These are phyloP conservation scores for Bicyclus anynana DNA, from an alignment of 1,140 invertebrate species.

Conservation along the genomic window DNA sequence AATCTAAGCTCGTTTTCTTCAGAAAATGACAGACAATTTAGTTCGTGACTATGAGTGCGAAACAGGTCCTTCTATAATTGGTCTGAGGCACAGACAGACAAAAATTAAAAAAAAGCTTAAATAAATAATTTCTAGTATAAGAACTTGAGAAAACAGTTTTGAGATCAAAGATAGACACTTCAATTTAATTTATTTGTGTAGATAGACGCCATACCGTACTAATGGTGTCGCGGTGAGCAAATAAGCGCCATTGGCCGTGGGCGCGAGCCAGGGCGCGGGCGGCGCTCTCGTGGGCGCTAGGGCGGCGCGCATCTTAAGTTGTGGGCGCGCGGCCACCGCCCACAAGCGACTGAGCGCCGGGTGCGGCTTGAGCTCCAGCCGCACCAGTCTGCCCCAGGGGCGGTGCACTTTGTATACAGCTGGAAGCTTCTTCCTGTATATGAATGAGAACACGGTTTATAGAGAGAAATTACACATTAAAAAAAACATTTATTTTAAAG, in stretches of 20 bases:
- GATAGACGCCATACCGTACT: constrained; percentile 63
- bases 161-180: too few species aligned
- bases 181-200: not conserved
- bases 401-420: constrained; percentile 91
- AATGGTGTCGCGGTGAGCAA: constrained; percentile 84
- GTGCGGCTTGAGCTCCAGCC: constrained; percentile 92
- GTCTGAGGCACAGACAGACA: too few species aligned
- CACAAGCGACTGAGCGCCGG: constrained; percentile 84
- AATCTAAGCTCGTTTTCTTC: too few species aligned
- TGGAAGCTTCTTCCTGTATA: constrained; percentile 75
- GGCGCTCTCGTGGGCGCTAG: constrained; percentile 83
- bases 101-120: too few species aligned
- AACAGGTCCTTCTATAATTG: too few species aligned
- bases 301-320: constrained; percentile 83
- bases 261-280: constrained; percentile 88
- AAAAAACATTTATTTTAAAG: too few species aligned
- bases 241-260: constrained; percentile 82
- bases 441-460: not conserved
- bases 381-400: constrained; percentile 79
- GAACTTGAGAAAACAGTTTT: too few species aligned
- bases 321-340: constrained; percentile 80
- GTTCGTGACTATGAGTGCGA: too few species aligned
- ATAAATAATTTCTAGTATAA: too few species aligned
- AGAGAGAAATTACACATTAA: too few species aligned
- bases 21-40: too few species aligned